Conservation (phyloP, 2,113 vertebrate genomes). For the Crotalus tigris region DNA sequence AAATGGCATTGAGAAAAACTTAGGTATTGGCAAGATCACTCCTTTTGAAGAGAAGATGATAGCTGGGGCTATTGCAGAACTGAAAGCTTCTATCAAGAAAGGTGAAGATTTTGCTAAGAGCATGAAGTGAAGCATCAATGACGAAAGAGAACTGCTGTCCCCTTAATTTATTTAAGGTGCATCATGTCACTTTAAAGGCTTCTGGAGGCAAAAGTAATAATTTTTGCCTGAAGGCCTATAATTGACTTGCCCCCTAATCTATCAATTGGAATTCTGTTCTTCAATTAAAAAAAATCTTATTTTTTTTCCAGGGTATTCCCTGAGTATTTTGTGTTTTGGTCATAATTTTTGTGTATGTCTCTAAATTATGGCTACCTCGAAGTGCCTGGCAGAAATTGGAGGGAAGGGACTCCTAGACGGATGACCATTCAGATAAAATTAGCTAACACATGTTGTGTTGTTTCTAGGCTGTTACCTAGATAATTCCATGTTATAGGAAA, state of each 20-base stretch:
- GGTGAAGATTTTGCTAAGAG: slow-evolving; percentile 92
- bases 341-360: neutral
- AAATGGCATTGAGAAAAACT: slow-evolving; percentile 96
- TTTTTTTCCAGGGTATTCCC: slow-evolving; percentile 52
- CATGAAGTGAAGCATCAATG: slow-evolving; percentile 77
- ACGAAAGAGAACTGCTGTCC: slow-evolving; percentile 25
- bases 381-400: neutral
- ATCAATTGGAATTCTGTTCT: slow-evolving; percentile 29
- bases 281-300: slow-evolving; percentile 62
- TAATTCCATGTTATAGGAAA: neutral
- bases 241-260: slow-evolving; percentile 29
- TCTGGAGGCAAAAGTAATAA: slow-evolving; percentile 20
- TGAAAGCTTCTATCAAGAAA: slow-evolving; percentile 96
- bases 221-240: slow-evolving; percentile 39
- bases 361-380: neutral
- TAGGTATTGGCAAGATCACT: slow-evolving; percentile 87
- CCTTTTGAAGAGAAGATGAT: slow-evolving; percentile 94
- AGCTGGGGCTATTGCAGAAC: slow-evolving; percentile 80
- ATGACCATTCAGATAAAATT: neutral
- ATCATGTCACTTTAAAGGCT: slow-evolving; percentile 63
- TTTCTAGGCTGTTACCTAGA: neutral
- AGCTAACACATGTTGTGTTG: neutral
- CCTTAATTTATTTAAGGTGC: slow-evolving; percentile 73
- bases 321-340: neutral
- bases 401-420: neutral